These are phyloP conservation scores for Scolopax rusticola DNA, from an alignment of 2,797 vertebrate genomes.

Conservation along the genomic window DNA sequence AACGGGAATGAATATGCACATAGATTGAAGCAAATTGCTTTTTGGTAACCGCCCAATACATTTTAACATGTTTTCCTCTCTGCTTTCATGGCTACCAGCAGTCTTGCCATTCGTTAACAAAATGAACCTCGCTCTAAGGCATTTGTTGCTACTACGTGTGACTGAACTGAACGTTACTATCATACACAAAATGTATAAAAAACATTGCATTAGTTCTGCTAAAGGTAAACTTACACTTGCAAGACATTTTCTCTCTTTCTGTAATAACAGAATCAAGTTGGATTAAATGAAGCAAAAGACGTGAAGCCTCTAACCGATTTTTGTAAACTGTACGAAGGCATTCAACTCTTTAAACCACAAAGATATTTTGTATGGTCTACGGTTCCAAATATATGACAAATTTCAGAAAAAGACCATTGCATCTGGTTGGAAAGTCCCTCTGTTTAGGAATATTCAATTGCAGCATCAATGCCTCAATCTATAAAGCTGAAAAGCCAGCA, in stretches of 20 bases:
- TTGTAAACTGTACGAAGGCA: background rate
- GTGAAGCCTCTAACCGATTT: background rate
- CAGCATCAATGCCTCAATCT: background rate
- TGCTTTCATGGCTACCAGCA: background rate
- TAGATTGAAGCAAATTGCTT: background rate
- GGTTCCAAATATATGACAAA: background rate
- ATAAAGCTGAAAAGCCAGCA: background rate
- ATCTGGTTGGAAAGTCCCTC: background rate
- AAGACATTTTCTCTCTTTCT: background rate
- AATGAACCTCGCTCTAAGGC: background rate
- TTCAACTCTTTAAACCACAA: background rate
- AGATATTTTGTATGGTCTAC: background rate
- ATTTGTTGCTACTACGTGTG: background rate
- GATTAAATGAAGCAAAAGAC: slow-evolving; percentile 10
- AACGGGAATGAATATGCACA: background rate
- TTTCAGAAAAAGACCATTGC: background rate
- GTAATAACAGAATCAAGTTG: background rate
- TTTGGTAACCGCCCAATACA: background rate
- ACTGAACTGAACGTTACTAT: background rate
- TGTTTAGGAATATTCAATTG: background rate
- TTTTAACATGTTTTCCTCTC: background rate
- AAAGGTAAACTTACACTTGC: background rate
- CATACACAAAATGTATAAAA: background rate
- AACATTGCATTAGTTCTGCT: background rate
- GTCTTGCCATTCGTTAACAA: background rate